phyloP scores from a whole-genome alignment of 2,113 vertebrate species.

The Atractosteus spatula region DNA sequence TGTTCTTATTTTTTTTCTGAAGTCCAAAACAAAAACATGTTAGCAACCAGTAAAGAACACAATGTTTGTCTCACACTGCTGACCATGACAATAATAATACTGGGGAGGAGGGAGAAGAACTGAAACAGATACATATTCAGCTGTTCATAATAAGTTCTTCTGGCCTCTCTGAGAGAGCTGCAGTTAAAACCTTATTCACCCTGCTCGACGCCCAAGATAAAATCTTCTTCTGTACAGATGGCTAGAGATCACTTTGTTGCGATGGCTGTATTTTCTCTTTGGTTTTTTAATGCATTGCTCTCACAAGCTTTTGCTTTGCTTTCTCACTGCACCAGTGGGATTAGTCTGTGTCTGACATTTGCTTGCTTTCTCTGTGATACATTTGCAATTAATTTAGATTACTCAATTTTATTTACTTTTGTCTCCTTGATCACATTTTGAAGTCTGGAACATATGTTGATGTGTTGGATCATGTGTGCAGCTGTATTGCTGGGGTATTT shows the following conservation, averaged over 20 bases:
- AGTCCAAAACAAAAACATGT: neutral
- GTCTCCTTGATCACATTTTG: slow-evolving; percentile 53
- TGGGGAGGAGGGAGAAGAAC: no score
- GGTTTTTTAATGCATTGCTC: no score
- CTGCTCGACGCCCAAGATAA: no score
- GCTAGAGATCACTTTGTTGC: no score
- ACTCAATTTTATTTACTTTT: slow-evolving; percentile 41
- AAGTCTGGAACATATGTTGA: slow-evolving; percentile 67
- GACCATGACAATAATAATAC: no score
- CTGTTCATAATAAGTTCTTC: no score
- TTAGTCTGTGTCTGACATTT: neutral
- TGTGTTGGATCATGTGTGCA: slow-evolving; percentile 52
- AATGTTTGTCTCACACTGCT: neutral
- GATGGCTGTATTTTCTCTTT: no score
- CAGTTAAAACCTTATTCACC: no score
- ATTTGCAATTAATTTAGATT: slow-evolving; percentile 69
- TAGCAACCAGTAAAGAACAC: neutral
- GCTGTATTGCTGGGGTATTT: slow-evolving; percentile 50
- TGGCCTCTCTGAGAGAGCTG: no score
- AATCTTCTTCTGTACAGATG: no score
- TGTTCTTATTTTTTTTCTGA: neutral
- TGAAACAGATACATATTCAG: no score
- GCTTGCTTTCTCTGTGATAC: slow-evolving; percentile 33
- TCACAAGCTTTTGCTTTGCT: no score
- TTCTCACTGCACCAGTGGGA: neutral